phyloP scores from a whole-genome alignment of 2,113 vertebrate species.

The Chaetops frenatus region DNA sequence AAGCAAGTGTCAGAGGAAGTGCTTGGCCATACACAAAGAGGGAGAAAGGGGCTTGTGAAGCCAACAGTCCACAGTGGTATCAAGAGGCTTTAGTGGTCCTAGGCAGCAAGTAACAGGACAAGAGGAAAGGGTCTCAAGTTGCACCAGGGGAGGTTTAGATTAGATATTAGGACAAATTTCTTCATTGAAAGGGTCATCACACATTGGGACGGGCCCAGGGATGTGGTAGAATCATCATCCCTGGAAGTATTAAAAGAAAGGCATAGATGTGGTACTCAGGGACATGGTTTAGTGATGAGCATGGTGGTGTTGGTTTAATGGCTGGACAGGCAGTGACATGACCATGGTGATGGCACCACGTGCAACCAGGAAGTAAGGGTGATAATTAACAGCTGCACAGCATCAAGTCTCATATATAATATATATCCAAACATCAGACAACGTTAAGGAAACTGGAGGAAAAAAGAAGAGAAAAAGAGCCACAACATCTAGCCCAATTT shows the following conservation, averaged over 20 bases:
- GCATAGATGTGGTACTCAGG: not conserved
- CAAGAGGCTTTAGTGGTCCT: not conserved
- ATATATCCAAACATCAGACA: not conserved
- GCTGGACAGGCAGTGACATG: not conserved
- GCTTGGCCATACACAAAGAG: not conserved
- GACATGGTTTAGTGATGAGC: not conserved
- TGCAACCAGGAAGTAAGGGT: not conserved
- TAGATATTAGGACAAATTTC: not conserved
- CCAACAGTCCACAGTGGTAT: not conserved
- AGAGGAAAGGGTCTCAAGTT: not conserved
- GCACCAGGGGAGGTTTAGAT: not conserved
- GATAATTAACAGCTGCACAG: not conserved
- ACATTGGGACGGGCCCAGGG: not conserved
- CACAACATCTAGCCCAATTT: not conserved
- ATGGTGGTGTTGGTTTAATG: not conserved
- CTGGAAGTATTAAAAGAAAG: not conserved
- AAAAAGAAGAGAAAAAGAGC: not conserved
- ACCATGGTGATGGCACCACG: not conserved
- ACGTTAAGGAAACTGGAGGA: not conserved
- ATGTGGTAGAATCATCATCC: not conserved
- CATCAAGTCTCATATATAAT: not conserved
- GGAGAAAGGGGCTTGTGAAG: not conserved
- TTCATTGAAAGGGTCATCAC: not conserved
- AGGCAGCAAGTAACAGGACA: not conserved
- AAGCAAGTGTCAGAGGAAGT: not conserved